Evolutionary conservation across 2,797 vertebrate genomes (phyloP), one percentile per base, ranked within the genome.

Genomic region (Scomberomorus guttatus): DNA sequence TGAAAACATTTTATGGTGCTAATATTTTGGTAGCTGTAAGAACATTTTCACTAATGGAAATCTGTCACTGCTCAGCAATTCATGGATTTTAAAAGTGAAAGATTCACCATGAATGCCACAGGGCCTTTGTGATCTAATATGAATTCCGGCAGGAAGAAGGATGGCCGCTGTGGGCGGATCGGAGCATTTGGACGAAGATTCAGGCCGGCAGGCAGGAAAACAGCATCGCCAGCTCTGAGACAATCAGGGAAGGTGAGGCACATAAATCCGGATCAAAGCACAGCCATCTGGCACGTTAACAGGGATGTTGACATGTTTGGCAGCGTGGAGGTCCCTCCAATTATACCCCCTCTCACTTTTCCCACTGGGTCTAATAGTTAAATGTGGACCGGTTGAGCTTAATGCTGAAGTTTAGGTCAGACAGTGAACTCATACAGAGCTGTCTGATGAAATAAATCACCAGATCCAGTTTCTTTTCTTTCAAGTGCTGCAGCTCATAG

Each of bases 231-330:
- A 72, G 77, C 85, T 68, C 57, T 51, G 81, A 83, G 81, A 78
- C 81, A 83, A 88, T 82, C 82, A 70, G 80, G 59, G 67, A 84
- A 90, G 83, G 79, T 85, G 68, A 88, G 70, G 66, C 72, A 80
- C 76, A 64, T 83, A 65, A 89, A 88, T 59, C 11, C 0, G 60
- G 79, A 93, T 89, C 75, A 89, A 90, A 90, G 90, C 62, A 0
- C 34, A 54, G 71, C 72, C 88, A 84, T 81, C 87, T 90, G 88
- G 85, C 81, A 27, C 50, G 60, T 66, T 70, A 86, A 80, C 77
- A 39, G 42, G 54, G 66, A n/a, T 85, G 82, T 59, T 83, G 87
- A 89, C 89, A 83, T 79, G 69, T 81, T 89, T 82, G 72, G 80
- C 69, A 85, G 78, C 37, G 24, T 29, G 55, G 60, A 79, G 80